Evolutionary conservation across 2,797 vertebrate species (phyloP), one percentile per base, ranked within the genome.

Genomic region (Betta splendens): DNA sequence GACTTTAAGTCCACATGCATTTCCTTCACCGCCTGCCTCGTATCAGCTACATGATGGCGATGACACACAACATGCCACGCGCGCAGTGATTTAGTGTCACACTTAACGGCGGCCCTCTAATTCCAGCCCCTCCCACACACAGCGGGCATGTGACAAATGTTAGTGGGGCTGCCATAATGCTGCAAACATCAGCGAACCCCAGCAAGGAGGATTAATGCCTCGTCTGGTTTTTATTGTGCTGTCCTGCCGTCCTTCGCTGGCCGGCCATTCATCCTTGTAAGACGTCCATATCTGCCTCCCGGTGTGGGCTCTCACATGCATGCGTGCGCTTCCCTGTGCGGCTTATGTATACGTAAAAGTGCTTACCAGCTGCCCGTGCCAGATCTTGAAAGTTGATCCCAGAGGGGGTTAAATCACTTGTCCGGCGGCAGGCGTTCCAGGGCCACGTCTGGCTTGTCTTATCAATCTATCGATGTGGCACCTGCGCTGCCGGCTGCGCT

Each of bases 391-490:
- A 77, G 73, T 82, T 75, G 50, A 73, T 80, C 77, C 76, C 66
- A 44, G 40, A 44, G 64, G 64, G 65, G 81, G 75, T 87, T 88
- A 84, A 90, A 90, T 89, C 86, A 84, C 84, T 81, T 58, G 80
- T 81, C 74, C 56, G 53, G 55, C 61, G n/a, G 22, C 9, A 3
- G 54, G 74, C 82, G 70, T 81, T 84, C 76, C 69, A 83, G 75
- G 85, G 82, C 85, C 72, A 26, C 56, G 80, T 87, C 87, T 81
- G 67, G 68, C 87, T 87, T 90, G 89, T 92, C 90, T 89, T 92
- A 92, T 91, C 90, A 91, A 91, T 92, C 91, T 92, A 91, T 92
- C 68, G 88, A 92, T 68, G 76, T 77, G 80, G 79, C 86, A 89
- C 83, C 85, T 79, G 62, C 33, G 64, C 71, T 60, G 82, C 63